Evolutionary conservation across 2,113 vertebrate genomes (phyloP).

Genomic region (Onychorhynchus coronatus): DNA sequence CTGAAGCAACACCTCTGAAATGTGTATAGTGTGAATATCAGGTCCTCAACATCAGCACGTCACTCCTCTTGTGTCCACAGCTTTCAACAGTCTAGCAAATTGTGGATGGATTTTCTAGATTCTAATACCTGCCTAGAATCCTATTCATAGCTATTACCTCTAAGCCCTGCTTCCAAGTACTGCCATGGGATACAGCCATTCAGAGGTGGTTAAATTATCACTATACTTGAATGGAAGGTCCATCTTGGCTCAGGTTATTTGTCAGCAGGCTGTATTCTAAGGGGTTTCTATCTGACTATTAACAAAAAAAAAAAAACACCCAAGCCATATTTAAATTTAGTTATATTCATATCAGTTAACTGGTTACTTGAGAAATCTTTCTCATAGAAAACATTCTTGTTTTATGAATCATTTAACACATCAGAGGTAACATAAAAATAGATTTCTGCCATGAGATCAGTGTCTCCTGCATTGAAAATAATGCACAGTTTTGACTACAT

Average conservation of each 20-base stretch:
- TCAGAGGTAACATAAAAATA: neutral
- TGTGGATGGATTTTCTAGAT: neutral
- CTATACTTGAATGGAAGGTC: neutral
- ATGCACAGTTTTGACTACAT: neutral
- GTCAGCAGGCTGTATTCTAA: neutral
- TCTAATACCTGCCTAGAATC: neutral
- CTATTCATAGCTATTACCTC: neutral
- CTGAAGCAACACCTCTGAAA: neutral
- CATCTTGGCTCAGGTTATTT: neutral
- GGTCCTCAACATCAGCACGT: neutral
- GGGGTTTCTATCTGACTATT: neutral
- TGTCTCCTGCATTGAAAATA: neutral
- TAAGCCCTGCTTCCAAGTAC: neutral
- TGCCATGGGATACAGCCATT: neutral
- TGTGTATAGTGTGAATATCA: neutral
- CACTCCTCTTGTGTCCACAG: neutral
- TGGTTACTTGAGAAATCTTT: neutral
- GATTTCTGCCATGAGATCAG: neutral
- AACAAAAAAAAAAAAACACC: neutral
- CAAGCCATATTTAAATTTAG: neutral
- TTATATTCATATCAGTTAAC: neutral
- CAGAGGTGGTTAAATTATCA: neutral
- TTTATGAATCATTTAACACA: conserved; percentile 20
- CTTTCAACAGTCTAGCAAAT: neutral
- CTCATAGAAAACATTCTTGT: neutral